A percentile compares a stretch with the other conserved stretches of the same genome.
Conservation (phyloP, 2,113 vertebrate species). For the Nerophis lumbriciformis region DNA sequence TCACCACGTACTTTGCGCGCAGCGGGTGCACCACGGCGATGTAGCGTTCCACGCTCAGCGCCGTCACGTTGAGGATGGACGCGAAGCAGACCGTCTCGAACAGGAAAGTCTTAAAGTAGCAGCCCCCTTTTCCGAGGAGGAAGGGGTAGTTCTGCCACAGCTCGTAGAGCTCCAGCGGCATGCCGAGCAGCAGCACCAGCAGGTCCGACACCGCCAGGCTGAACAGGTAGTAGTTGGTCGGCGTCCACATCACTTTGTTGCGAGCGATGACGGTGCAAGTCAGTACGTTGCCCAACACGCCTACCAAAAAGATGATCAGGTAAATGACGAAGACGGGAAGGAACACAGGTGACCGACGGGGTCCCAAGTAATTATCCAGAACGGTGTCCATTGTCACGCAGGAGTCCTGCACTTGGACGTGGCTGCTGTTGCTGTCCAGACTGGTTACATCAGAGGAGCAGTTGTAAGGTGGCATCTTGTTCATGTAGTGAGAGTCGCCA, state of each 20-base stretch:
- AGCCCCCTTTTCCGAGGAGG: constrained; percentile 78
- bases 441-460: constrained; percentile 50
- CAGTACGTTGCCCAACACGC: constrained; percentile 79
- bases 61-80: constrained; percentile 89
- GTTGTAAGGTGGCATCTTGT: constrained; percentile 56
- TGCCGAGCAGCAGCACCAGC: constrained; percentile 85
- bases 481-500: not conserved
- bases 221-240: constrained; percentile 94
- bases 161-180: constrained; percentile 92
- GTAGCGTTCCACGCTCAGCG: constrained; percentile 88
- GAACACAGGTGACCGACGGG: constrained; percentile 76
- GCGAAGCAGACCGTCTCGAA: constrained; percentile 91
- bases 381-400: constrained; percentile 78
- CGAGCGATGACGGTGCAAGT: constrained; percentile 84
- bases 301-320: constrained; percentile 83
- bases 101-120: constrained; percentile 87
- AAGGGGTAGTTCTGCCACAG: constrained; percentile 93
- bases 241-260: constrained; percentile 85
- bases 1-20: constrained; percentile 85
- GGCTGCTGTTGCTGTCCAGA: constrained; percentile 46
- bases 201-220: constrained; percentile 90
- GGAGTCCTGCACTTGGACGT: constrained; percentile 51
- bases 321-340: constrained; percentile 81
- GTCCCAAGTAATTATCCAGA: constrained; percentile 78
- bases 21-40: constrained; percentile 89